These are phyloP conservation scores for roundworm (Caenorhabditis elegans) DNA, from an alignment of 1,140 invertebrate species.

Conservation along the genomic window DNA sequence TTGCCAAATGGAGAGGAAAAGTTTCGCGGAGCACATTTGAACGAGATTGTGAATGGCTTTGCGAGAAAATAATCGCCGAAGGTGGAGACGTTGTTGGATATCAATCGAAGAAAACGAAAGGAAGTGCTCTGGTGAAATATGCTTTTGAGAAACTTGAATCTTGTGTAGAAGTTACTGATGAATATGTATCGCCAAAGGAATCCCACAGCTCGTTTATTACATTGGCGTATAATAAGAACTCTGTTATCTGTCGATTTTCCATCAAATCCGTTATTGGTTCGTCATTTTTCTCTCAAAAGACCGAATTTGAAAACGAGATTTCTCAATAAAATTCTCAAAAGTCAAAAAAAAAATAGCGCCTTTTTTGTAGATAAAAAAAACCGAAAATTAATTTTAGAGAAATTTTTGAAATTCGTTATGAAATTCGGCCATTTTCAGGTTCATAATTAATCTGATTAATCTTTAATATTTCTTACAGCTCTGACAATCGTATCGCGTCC, in stretches of 20 bases:
- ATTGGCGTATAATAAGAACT: constrained; percentile 35
- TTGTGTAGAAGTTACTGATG: constrained; percentile 1
- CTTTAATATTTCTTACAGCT: neutral
- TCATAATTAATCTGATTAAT: too few relatives aligned
- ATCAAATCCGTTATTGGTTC: constrained; percentile 35
- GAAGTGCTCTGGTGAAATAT: neutral
- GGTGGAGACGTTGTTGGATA: constrained; percentile 27
- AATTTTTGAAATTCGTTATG: too few relatives aligned
- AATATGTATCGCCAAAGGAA: neutral
- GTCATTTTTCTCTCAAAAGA: neutral
- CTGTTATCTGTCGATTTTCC: constrained; percentile 8
- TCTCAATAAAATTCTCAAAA: too few relatives aligned
- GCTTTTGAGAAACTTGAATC: constrained; percentile 21
- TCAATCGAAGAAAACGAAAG: neutral
- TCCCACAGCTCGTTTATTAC: constrained; percentile 12
- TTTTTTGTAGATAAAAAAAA: too few relatives aligned
- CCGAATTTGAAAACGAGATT: too few relatives aligned
- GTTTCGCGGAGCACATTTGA: neutral
- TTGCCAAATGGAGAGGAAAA: constrained; percentile 14
- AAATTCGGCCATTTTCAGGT: too few relatives aligned
- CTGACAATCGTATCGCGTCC: constrained; percentile 7
- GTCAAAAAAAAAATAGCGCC: too few relatives aligned
- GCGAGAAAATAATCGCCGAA: constrained; percentile 9
- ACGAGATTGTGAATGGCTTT: constrained; percentile 41
- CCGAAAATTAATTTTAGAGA: too few relatives aligned